Evolutionary conservation across 1,140 invertebrate species (phyloP), one percentile per base, ranked within the genome.

Genomic region (Aphelenchoides fujianensis): DNA sequence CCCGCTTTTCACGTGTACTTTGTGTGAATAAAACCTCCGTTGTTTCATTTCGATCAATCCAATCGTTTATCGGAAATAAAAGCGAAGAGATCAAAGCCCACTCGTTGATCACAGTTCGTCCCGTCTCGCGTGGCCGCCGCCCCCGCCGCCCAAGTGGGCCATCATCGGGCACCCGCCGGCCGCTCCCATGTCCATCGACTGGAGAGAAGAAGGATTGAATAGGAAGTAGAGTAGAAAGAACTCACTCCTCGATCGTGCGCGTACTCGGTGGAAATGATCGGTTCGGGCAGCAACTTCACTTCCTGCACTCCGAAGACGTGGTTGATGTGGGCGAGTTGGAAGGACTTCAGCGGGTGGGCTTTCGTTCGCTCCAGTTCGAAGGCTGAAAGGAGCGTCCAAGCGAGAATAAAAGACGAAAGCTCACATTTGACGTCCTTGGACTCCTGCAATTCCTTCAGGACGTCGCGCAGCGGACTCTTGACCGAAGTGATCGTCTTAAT

Each of bases 111-210:
- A 76, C n/a, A 77, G 64, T 54, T 77, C 75, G 55, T 77, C 75
- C 30, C 68, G 48, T 12, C 54, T 16, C 9, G 59, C n/a, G 19
- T 74, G 54, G 7, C 55, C 55, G 12, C 12, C 55, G 28, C 63
- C 63, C 37, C 12, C 37, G 23, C 23, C 16, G 36, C 71, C 52
- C 48, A 77, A 62, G 55, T 79, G 76, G 0, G 76, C 67, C 71
- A 79, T 75, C 77, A 77, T 79, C 27, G 75, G 75, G 62, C 75
- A 77, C 2, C 75, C 75, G 28, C 76, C 68, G 32, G 78, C 52
- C 12, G 72, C 75, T 16, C 36, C 36, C 28, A 3, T 7, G 31
- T 79, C 57, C 57, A 63, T 71, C 19, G 2, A 27, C 30, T 71
- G n/a, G 27, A 76, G 67, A 57, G 34, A 37, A 31, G 31, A 19